phyloP scores from a whole-genome alignment of 2,113 vertebrate genomes.

The Megaceryle maxima region DNA sequence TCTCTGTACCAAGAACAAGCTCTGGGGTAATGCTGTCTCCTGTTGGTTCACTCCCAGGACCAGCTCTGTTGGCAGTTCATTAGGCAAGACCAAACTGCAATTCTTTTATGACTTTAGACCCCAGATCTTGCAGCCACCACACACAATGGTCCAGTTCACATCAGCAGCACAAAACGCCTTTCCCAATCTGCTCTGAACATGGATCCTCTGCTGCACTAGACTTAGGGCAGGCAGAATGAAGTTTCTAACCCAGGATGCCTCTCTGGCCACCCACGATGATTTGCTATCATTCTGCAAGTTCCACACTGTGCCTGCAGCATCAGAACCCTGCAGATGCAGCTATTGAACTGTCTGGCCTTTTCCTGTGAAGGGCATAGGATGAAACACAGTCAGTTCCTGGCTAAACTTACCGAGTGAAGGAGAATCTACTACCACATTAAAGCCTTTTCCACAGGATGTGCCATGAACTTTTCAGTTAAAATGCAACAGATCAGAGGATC shows the following conservation, averaged over 20 bases:
- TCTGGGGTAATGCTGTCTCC: rapidly evolving
- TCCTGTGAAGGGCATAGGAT: not conserved
- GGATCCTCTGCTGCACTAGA: not conserved
- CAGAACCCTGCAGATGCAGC: not conserved
- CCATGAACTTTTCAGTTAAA: not conserved
- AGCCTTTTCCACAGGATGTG: not conserved
- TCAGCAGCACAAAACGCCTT: not conserved
- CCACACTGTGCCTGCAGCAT: not conserved
- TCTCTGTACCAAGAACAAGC: not conserved
- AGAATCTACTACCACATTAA: not conserved
- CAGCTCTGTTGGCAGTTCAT: not conserved
- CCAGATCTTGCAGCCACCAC: not conserved
- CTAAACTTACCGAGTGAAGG: not conserved
- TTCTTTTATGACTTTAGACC: not conserved
- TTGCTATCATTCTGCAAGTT: not conserved
- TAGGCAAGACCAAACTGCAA: not conserved
- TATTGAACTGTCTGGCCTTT: not conserved
- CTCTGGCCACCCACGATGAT: not conserved
- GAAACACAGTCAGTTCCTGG: not conserved
- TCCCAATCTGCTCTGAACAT: not conserved
- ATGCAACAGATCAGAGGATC: not conserved
- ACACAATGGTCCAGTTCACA: not conserved
- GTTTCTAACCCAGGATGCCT: not conserved
- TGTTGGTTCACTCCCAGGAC: not conserved
- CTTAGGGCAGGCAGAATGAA: not conserved